A percentile compares a stretch with the other conserved stretches of the same genome.
These are phyloP conservation scores for Phalacrocorax carbo DNA, from an alignment of 2,113 vertebrate species.

Conservation along the genomic window DNA sequence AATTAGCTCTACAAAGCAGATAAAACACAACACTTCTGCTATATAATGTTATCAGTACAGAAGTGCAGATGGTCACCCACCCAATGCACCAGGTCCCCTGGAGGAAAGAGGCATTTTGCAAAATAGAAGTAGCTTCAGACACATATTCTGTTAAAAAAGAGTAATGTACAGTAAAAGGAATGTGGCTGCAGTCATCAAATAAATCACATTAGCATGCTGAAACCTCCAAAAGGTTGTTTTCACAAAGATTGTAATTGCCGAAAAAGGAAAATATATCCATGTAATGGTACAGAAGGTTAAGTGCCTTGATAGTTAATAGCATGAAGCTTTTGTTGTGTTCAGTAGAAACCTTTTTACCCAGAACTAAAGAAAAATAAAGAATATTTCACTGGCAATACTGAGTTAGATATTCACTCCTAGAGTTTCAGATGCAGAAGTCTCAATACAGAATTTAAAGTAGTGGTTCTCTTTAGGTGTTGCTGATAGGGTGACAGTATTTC, in stretches of 20 bases:
- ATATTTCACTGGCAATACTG: not conserved
- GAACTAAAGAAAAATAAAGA: not conserved
- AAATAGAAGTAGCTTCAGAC: not conserved
- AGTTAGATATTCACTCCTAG: not conserved
- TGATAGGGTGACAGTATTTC: not conserved
- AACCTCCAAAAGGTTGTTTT: not conserved
- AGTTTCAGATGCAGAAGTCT: not conserved
- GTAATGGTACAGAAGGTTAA: not conserved
- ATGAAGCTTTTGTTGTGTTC: not conserved
- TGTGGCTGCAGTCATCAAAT: not conserved
- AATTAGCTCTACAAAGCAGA: not conserved
- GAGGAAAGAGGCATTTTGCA: not conserved
- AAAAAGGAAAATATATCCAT: not conserved
- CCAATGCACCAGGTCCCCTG: not conserved
- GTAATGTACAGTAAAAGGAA: not conserved
- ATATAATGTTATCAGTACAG: not conserved
- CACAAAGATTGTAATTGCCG: not conserved
- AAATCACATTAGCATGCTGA: not conserved
- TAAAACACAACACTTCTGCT: not conserved
- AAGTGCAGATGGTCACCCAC: not conserved
- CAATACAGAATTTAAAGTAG: not conserved
- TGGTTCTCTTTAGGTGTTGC: not conserved
- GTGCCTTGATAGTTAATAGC: not conserved
- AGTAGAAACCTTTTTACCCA: not conserved
- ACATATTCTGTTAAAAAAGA: not conserved